Conservation (phyloP, 1,140 invertebrate species). For the Drosophila arizonae region DNA sequence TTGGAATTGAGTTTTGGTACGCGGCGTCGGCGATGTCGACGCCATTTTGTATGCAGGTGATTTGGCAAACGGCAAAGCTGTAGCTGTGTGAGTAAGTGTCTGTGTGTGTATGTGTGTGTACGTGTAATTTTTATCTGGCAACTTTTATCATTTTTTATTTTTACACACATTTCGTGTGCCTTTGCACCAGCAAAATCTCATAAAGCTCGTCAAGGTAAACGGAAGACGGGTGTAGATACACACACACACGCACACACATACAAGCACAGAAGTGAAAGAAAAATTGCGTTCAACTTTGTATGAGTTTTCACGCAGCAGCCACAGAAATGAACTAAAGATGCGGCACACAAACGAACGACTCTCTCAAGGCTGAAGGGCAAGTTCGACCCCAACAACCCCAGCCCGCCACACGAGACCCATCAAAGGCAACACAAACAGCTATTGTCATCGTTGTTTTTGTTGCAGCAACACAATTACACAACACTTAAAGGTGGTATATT, state of each 20-base stretch:
- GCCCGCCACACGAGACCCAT: not conserved
- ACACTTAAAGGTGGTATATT: slow-evolving; percentile 51
- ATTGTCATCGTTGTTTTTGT: slow-evolving; percentile 58
- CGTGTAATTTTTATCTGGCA: slow-evolving; percentile 79
- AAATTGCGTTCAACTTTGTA: slow-evolving; percentile 76
- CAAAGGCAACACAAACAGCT: slow-evolving; percentile 48
- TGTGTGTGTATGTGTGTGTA: slow-evolving; percentile 37
- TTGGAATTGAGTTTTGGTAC: slow-evolving; percentile 44
- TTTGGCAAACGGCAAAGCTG: slow-evolving; percentile 53
- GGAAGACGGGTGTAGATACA: slow-evolving; percentile 12
- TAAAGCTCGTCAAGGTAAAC: slow-evolving; percentile 67
- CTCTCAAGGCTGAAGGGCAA: slow-evolving; percentile 29
- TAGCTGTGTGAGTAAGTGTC: slow-evolving; percentile 16
- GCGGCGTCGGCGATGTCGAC: slow-evolving; percentile 21
- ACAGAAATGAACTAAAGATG: slow-evolving; percentile 31
- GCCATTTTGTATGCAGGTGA: slow-evolving; percentile 78
- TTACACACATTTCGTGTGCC: slow-evolving; percentile 70
- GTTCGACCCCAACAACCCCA: not conserved
- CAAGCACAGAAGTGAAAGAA: slow-evolving; percentile 50
- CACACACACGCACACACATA: not conserved
- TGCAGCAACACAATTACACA: slow-evolving; percentile 59
- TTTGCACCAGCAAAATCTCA: slow-evolving; percentile 34
- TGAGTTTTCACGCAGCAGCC: slow-evolving; percentile 64
- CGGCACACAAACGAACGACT: slow-evolving; percentile 30
- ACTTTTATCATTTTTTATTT: slow-evolving; percentile 81